A percentile compares a stretch with the other conserved stretches of the same genome.
Evolutionary conservation across 2,797 vertebrate species (phyloP).

Genomic region (Allobates femoralis): DNA sequence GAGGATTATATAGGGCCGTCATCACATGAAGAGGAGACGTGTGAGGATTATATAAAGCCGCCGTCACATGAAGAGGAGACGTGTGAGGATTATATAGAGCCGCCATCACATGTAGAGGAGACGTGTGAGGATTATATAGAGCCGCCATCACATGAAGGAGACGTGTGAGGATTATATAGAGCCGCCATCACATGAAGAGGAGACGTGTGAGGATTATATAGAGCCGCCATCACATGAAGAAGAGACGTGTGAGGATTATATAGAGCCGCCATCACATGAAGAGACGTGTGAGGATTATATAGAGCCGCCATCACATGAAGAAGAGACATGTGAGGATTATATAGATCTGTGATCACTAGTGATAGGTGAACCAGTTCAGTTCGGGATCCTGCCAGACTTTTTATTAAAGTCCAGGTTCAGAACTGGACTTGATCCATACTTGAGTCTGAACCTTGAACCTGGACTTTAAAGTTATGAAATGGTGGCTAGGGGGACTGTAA

Average conservation of each 20-base stretch:
- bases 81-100: not conserved
- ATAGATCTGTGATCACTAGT: too few relatives aligned
- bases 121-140: not conserved
- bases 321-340: not conserved
- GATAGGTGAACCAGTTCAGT: too few relatives aligned
- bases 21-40: not conserved
- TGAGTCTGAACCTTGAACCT: too few relatives aligned
- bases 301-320: not conserved
- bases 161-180: not conserved
- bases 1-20: not conserved
- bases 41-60: not conserved
- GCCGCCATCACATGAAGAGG: not conserved
- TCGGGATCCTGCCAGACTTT: too few relatives aligned
- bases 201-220: constrained; percentile 1
- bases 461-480: too few relatives aligned
- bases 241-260: not conserved
- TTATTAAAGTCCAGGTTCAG: too few relatives aligned
- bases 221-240: not conserved
- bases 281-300: not conserved
- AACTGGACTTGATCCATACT: too few relatives aligned
- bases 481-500: too few relatives aligned
- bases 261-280: not conserved
- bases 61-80: not conserved
- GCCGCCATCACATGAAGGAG: not conserved
- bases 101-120: not conserved